Evolutionary conservation across 2,888 invertebrate genomes (phyloP), one percentile per base, ranked within the genome.

Genomic region (Pseudanteris insignis): DNA sequence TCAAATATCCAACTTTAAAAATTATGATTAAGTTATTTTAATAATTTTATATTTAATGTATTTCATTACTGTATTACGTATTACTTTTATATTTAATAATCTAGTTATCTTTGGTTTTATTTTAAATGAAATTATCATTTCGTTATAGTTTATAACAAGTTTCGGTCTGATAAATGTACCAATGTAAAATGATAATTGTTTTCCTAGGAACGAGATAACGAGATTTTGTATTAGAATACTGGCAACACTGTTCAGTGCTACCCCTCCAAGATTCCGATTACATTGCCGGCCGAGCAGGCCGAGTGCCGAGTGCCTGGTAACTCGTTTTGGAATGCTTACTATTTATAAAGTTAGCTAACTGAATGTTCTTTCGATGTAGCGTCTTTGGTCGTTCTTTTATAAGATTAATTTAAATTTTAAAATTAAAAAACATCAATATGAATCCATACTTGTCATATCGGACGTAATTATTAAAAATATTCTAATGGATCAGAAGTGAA

Each of bases 301-400:
- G n/a, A n/a, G n/a, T n/a, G 58, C 58, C 33, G 54, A 41, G 59
- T 59, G 65, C 64, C 67, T 66, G 63, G 62, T 55, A 55, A 55
- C 61, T 65, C 60, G 38, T 63, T 67, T 67, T 61, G 69, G 67
- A 64, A 66, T 67, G 67, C 43, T 61, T 63, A 71, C 74, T 75
- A 75, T 74, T 75, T 72, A 74, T 75, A 75, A 70, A 70, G 64
- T 59, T 41, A 74, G 69, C 71, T 62, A 66, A 57, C 37, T 43
- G 50, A 66, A 60, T 51, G 55, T 47, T 40, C 37, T 34, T 37
- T 51, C 50, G 47, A 54, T 46, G 46, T 46, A 59, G 59, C 43
- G 18, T 14, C 36, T 54, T 37, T 24, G 12, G 55, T 44, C 47
- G 47, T 61, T 7, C 7, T 60, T n/a, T n/a, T n/a, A n/a, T n/a